Percentiles rank a stretch among this genome's conserved stretches.
Evolutionary conservation across 2,113 vertebrate genomes (phyloP).

Genomic region (Ploceus nigricollis): DNA sequence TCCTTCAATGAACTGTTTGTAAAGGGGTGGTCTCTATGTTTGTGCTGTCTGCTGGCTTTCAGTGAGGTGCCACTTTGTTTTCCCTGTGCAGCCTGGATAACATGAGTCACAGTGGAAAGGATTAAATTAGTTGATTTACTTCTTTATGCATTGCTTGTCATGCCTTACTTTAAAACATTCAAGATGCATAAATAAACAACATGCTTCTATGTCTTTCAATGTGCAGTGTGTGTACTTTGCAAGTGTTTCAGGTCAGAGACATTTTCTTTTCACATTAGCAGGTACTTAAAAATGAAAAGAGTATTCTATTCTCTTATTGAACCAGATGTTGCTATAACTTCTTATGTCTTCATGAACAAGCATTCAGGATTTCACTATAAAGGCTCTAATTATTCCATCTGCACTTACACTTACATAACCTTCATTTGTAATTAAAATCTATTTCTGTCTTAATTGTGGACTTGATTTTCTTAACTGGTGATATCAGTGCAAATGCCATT

Average conservation of each 20-base stretch:
- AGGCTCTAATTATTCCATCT: constrained; percentile 48
- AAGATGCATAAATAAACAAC: neutral
- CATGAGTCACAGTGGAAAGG: neutral
- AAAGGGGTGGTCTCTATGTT: neutral
- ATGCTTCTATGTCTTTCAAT: neutral
- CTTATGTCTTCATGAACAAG: constrained; percentile 19
- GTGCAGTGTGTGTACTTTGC: neutral
- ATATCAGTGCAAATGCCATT: constrained; percentile 19
- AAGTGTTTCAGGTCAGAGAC: neutral
- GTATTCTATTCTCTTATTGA: neutral
- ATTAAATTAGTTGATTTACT: neutral
- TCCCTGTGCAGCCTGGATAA: neutral
- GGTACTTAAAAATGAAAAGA: neutral
- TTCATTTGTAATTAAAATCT: constrained; percentile 55
- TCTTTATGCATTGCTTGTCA: neutral
- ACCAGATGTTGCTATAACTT: constrained; percentile 25
- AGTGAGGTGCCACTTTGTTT: neutral
- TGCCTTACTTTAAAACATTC: neutral
- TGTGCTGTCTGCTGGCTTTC: neutral
- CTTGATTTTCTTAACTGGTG: constrained; percentile 22
- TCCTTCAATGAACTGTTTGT: neutral
- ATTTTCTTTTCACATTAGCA: neutral
- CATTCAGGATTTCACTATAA: constrained; percentile 15
- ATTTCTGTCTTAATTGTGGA: constrained; percentile 32
- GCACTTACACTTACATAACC: constrained; percentile 19